phyloP scores from a whole-genome alignment of 2,113 vertebrate species.

The Anser cygnoides region DNA sequence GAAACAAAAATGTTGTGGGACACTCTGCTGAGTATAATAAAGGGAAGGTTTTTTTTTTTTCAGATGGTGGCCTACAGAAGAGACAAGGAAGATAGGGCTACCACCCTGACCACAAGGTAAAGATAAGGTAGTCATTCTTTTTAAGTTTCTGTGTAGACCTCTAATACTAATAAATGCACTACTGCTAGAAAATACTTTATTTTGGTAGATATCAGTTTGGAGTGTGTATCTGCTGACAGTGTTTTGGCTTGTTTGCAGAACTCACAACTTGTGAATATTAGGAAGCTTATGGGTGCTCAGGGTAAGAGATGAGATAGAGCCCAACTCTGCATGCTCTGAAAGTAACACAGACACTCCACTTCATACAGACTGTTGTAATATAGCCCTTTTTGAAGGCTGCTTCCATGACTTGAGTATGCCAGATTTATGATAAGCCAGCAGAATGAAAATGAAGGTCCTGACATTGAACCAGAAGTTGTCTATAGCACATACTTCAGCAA shows the following conservation, averaged over 20 bases:
- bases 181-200: not conserved
- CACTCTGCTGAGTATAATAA: not conserved
- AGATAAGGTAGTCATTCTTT: not conserved
- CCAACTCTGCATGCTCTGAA: not conserved
- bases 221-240: not conserved
- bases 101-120: not conserved
- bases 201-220: not conserved
- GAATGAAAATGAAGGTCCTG: not conserved
- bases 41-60: not conserved
- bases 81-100: not conserved
- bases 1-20: not conserved
- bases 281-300: not conserved
- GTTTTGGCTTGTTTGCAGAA: not conserved
- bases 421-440: not conserved
- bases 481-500: not conserved
- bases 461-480: not conserved
- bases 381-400: not conserved
- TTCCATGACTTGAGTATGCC: not conserved
- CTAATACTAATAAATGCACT: not conserved
- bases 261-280: not conserved
- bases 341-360: not conserved
- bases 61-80: not conserved
- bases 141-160: not conserved
- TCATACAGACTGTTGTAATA: not conserved
- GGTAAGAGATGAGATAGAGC: not conserved